Conservation (phyloP, 2,797 vertebrate genomes). For the Alauda arvensis region DNA sequence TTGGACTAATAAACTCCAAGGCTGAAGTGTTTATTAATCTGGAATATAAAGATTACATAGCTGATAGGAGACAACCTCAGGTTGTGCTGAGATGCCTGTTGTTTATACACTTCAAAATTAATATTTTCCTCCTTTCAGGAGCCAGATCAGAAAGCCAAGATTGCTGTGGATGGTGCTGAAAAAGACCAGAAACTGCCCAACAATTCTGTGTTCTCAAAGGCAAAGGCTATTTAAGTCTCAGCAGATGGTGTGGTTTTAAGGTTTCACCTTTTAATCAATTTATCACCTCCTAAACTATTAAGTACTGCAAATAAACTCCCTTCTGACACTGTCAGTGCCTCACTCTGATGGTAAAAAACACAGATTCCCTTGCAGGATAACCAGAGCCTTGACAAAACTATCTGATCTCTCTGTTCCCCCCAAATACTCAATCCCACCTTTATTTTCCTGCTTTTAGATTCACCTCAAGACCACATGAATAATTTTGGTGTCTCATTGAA, state of each 20-base stretch:
- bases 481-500: background rate
- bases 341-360: background rate
- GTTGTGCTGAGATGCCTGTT: background rate
- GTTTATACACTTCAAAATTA: slow-evolving; percentile 1
- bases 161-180: background rate
- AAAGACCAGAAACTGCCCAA: background rate
- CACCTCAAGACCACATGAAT: background rate
- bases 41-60: slow-evolving; percentile 22
- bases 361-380: background rate
- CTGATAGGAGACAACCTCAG: slow-evolving; percentile 12
- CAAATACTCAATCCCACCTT: background rate
- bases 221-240: background rate
- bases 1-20: slow-evolving; percentile 51
- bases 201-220: background rate
- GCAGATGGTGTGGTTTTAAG: background rate
- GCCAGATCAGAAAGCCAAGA: background rate
- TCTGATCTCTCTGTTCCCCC: background rate
- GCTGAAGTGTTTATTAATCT: slow-evolving; percentile 53
- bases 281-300: background rate
- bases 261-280: background rate
- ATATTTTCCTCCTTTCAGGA: background rate
- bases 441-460: background rate
- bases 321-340: background rate
- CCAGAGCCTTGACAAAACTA: background rate
- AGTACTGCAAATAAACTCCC: background rate